phyloP scores from a whole-genome alignment of 1,140 invertebrate genomes.

The Streblospio benedicti region DNA sequence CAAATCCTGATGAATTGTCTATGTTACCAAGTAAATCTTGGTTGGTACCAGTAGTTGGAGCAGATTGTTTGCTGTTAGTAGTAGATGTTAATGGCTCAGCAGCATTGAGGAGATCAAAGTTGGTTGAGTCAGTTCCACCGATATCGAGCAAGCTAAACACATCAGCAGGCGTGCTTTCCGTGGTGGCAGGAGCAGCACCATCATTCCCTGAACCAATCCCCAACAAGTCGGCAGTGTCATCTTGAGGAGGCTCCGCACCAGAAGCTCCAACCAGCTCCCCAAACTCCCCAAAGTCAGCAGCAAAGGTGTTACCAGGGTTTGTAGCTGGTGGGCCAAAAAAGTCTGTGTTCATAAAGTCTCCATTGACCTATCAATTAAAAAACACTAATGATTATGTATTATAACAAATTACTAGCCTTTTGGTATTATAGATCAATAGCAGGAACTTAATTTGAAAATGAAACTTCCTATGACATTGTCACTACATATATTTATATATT shows the following conservation, averaged over 20 bases:
- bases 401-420: no score
- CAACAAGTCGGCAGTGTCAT: slow-evolving; percentile 5
- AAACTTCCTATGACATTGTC: no score
- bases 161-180: slow-evolving; percentile 9
- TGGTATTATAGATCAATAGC: no score
- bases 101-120: slow-evolving; percentile 57
- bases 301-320: background rate
- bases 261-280: background rate
- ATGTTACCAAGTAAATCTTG: background rate
- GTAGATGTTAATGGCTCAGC: slow-evolving; percentile 8
- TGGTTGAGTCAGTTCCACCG: slow-evolving; percentile 30
- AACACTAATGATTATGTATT: no score
- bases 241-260: background rate
- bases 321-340: background rate
- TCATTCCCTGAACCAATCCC: background rate
- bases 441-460: no score
- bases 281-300: background rate
- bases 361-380: no score
- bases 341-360: no score
- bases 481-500: no score
- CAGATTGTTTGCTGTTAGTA: background rate
- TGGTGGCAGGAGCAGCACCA: background rate
- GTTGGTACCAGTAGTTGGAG: background rate
- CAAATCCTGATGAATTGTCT: no score
- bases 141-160: slow-evolving; percentile 31